Base-by-base conservation (phyloP, 2,888 invertebrate species). In the Deilephila porcellus region DNA sequence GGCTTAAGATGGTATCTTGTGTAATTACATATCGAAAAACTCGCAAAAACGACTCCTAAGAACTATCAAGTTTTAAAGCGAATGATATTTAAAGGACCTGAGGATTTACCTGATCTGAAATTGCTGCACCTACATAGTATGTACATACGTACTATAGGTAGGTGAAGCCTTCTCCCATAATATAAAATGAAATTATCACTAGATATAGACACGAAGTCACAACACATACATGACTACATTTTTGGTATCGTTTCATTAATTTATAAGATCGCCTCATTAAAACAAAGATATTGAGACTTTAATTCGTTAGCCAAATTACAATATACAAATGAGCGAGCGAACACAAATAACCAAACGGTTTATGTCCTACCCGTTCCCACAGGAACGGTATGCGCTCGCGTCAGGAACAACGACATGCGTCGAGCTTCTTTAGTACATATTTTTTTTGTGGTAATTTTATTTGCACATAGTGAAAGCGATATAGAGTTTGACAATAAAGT, bases 321-420 rank as follows among this genome's bases (percentile, higher is more conserved):
- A 93, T 93, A 94, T 91, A 94, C 91, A 93, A 94, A 93, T 93
- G 93, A 94, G 91, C 87, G 90, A 91, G 89, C 91, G 90, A 93
- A 93, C 93, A 93, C 92, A 94, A 93, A 93, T 92, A 93, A 93
- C 93, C 88, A 92, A 93, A 93, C 93, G 90, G 93, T 94, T 94
- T 93, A 93, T 91, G 93, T 93, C 91, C 88, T 86, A 91, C 85
- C 85, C 91, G 93, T 94, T 94, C 94, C 93, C 94, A 94, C 93
- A 94, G 94, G 94, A 94, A 94, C 92, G 92, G 92, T 92, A 80
- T 79, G 81, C 81, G 78, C 72, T 70, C 53, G 72, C 53, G 62
- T 37, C 74, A 74, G 71, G 88, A 78, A 88, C 87, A 85, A 79
- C 32, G 83, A 7, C 60, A 56, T 20, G 20, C 19, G 74, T 87